A percentile compares a stretch with the other conserved stretches of the same genome.
phyloP scores from a whole-genome alignment of 2,797 vertebrate genomes.

The Okamejei kenojei region DNA sequence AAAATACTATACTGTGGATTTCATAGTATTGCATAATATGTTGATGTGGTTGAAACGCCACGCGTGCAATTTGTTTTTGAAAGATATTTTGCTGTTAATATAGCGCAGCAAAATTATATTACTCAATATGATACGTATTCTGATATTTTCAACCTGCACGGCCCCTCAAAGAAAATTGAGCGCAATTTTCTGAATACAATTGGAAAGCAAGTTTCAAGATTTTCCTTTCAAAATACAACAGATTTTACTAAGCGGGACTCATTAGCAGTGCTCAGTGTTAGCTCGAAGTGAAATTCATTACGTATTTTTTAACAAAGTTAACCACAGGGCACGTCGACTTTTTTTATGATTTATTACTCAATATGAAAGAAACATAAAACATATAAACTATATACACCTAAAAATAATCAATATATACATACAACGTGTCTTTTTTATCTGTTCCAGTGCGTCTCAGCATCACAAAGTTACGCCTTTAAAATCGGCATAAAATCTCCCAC shows the following conservation, averaged over 20 bases:
- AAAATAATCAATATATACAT: conserved; percentile 95
- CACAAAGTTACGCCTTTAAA: conserved; percentile 20
- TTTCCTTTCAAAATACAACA: conserved; percentile 40
- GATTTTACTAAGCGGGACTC: background rate
- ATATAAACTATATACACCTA: conserved; percentile 99
- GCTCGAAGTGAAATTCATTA: background rate
- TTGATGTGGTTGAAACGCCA: background rate
- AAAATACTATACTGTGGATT: background rate
- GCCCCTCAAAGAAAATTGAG: background rate
- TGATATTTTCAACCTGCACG: background rate
- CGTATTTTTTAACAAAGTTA: conserved; percentile 44
- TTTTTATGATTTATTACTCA: conserved; percentile 85
- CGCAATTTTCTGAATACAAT: background rate
- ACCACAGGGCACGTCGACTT: conserved; percentile 60
- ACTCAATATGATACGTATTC: background rate
- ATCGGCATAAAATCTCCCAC: conserved; percentile 29
- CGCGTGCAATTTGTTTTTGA: background rate
- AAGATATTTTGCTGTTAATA: background rate
- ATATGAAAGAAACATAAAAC: conserved; percentile 91
- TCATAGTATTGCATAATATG: background rate
- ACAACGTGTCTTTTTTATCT: conserved; percentile 64
- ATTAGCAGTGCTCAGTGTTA: background rate
- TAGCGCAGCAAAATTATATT: too few relatives aligned
- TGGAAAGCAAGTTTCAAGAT: conserved; percentile 36
- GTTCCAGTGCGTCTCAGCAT: conserved; percentile 42